Conservation (phyloP, 1,140 invertebrate genomes). For the Stenopsyche tienmushanensis region DNA sequence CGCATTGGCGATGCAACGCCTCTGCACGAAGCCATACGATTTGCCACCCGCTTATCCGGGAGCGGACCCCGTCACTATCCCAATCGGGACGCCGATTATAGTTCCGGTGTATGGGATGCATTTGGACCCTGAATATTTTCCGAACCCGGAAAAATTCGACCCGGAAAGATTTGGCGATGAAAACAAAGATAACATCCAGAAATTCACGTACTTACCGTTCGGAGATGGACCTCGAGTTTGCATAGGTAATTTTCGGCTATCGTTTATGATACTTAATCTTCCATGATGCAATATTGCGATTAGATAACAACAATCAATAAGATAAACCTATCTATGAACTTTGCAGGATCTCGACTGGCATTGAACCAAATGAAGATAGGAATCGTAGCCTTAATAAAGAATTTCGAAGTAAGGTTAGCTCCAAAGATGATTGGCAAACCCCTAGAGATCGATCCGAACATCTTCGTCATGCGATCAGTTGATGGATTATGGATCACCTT, state of each 20-base stretch:
- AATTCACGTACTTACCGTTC: slow-evolving; percentile 57
- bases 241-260: slow-evolving; percentile 42
- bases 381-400: not conserved
- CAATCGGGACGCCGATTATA: slow-evolving; percentile 43
- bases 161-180: slow-evolving; percentile 60
- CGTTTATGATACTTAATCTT: too few species aligned
- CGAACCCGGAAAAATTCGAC: too few species aligned
- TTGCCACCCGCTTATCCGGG: slow-evolving; percentile 23
- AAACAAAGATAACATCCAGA: slow-evolving; percentile 44
- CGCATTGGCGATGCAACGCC: slow-evolving; percentile 14
- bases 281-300: too few species aligned
- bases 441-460: slow-evolving; percentile 4
- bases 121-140: slow-evolving; percentile 52
- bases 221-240: slow-evolving; percentile 58
- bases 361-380: slow-evolving; percentile 8
- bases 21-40: slow-evolving; percentile 26
- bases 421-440: slow-evolving; percentile 7
- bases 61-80: slow-evolving; percentile 33
- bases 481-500: slow-evolving; percentile 16
- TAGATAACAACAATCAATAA: too few species aligned
- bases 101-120: slow-evolving; percentile 44
- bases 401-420: slow-evolving; percentile 12
- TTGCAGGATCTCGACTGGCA: slow-evolving; percentile 9
- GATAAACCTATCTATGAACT: too few species aligned
- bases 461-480: not conserved